Evolutionary conservation across 2,797 vertebrate genomes (phyloP).

Genomic region (Cephalopachus bancanus): DNA sequence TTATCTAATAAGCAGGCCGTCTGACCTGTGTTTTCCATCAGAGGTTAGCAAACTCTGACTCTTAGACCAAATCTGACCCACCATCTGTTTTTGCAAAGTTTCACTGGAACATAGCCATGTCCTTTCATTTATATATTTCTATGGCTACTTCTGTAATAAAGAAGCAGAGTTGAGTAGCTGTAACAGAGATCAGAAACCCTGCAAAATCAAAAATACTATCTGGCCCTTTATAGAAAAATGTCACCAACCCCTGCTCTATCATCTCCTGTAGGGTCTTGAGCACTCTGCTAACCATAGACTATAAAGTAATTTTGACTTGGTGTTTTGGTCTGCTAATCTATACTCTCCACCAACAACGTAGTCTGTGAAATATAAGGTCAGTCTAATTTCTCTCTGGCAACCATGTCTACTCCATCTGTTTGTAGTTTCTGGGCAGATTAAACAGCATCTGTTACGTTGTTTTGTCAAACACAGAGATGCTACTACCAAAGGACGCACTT

Average conservation of each 20-base stretch:
- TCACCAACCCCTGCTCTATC: not conserved
- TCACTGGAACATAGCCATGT: not conserved
- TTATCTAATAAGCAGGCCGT: not conserved
- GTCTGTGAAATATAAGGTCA: slow-evolving; percentile 61
- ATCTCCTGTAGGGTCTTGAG: not conserved
- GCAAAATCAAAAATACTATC: not conserved
- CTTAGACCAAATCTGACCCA: not conserved
- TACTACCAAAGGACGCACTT: not conserved
- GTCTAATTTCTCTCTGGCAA: slow-evolving; percentile 55
- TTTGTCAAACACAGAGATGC: slow-evolving; percentile 52
- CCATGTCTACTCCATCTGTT: slow-evolving; percentile 69
- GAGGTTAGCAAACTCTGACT: not conserved
- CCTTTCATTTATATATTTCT: not conserved
- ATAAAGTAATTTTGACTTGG: slow-evolving; percentile 11
- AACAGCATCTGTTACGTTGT: slow-evolving; percentile 73
- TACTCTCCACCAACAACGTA: not conserved
- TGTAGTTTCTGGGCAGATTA: slow-evolving; percentile 70
- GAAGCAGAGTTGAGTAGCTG: not conserved
- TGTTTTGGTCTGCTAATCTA: not conserved
- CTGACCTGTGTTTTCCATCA: not conserved
- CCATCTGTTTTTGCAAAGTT: not conserved
- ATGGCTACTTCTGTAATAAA: not conserved
- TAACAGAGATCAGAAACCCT: not conserved
- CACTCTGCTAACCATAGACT: not conserved
- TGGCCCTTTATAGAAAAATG: not conserved